A percentile compares a stretch with the other conserved stretches of the same genome.
phyloP scores from a whole-genome alignment of 2,113 vertebrate genomes.

The Ochotona princeps region DNA sequence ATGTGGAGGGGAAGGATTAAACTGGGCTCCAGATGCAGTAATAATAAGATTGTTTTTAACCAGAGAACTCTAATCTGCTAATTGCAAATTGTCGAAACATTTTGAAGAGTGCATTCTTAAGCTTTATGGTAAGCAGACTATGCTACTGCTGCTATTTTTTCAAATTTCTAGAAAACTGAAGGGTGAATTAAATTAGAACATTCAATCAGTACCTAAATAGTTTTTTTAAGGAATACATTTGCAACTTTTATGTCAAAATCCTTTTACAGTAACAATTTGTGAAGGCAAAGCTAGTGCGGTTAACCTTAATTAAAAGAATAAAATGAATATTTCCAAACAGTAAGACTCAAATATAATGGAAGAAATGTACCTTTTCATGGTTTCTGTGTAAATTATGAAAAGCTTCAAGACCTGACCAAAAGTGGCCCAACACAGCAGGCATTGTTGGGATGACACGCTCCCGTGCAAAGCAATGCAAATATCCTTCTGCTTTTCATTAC shows the following conservation, averaged over 20 bases:
- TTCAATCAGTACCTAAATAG: neutral
- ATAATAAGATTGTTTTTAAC: neutral
- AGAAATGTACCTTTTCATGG: conserved; percentile 28
- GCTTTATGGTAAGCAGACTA: neutral
- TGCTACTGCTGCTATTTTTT: neutral
- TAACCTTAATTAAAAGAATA: conserved; percentile 43
- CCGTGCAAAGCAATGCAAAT: neutral
- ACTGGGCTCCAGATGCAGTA: neutral
- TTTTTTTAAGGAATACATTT: neutral
- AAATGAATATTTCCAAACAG: conserved; percentile 57
- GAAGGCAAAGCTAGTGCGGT: conserved; percentile 16
- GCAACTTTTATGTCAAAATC: neutral
- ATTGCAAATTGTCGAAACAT: neutral
- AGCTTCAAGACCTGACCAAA: conserved; percentile 47
- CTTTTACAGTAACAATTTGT: conserved; percentile 39
- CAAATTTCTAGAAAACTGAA: conserved; percentile 27
- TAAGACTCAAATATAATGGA: conserved; percentile 42
- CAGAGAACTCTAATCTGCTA: neutral
- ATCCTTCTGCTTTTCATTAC: neutral
- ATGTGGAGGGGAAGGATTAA: neutral
- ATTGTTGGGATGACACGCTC: neutral
- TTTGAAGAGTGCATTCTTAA: neutral
- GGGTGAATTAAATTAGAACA: conserved; percentile 31
- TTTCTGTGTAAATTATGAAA: conserved; percentile 35
- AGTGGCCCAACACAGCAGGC: neutral